Evolutionary conservation across 2,113 vertebrate genomes (phyloP), one percentile per base, ranked within the genome.

Genomic region (Alligator sinensis): DNA sequence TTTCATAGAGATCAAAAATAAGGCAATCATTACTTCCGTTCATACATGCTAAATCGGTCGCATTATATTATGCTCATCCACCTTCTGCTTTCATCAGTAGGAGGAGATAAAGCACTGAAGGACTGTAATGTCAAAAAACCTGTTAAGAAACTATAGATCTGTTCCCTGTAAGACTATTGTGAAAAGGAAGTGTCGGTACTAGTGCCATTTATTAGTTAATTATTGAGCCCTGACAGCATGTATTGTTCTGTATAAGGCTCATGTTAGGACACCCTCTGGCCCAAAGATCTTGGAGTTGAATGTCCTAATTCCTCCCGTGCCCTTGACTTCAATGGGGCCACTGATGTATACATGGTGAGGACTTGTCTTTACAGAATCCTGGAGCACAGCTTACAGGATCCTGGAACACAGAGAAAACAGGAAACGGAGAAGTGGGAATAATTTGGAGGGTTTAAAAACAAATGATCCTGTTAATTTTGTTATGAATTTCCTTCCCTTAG

Each of bases 231-330:
- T 24, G 0, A 12, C 25, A n/a, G 19, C 34, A 34, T 28, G 28
- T 21, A 18, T 59, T 77, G 83, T 54, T 84, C 21, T 30, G 70
- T 66, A 3, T 7, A 11, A 82, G 54, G 62, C 59, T 75, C 60
- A 58, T 12, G 68, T 34, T 34, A 34, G 34, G 34, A 34, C 34
- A 34, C 34, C 4, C 34, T 34, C 34, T 34, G 34, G 34, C 34
- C 4, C 34, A 34, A 34, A 34, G 34, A 34, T 34, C 34, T 14
- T 61, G 2, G 5, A 25, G 19, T n/a, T 13, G 0, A 0, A 81
- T 24, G 59, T 19, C 62, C 13, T 24, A 9, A 34, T 16, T 86
- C 0, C 55, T 68, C 0, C 0, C 30, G 64, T 60, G 3, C 57
- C 58, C 86, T 11, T 28, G n/a, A 3, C 66, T 63, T 4, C 4